Base-by-base conservation (phyloP, 2,113 vertebrate species). In the Festucalex cinctus region DNA sequence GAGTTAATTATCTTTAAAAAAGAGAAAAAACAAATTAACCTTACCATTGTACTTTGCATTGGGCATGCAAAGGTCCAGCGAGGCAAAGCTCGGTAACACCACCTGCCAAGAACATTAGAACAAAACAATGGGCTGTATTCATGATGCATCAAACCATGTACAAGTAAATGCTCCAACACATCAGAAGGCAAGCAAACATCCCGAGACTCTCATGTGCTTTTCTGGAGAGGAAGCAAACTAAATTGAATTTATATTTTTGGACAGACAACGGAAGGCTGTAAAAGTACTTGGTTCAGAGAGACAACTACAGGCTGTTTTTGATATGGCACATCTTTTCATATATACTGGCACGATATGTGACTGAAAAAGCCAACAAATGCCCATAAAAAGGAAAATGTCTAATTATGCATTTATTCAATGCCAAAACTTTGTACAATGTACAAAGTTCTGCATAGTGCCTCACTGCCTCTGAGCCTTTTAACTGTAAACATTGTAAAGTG, bases 21-120 rank as follows among this genome's bases (percentile, higher is more conserved):
- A 1, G 61, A 37, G 36, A 17, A 39, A 24, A 17, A 2, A 16
- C 36, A 1, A 54, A 39, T 9, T 20, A 9, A 67, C 0, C 80
- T 39, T 85, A 93, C 91, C 92, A 93, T 70, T 90, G 78, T 19
- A 91, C 91, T 83, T 88, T 91, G 83, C 92, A 93, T 63, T 92
- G 87, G 19, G 92, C 90, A 61, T 93, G 92, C 3, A 93, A 77
- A n/a, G 90, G 90, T 56, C 90, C 89, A 1, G 85, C 73, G 9
- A 24, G 35, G 20, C 82, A 77, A 1, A 81, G 53, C 3, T 49
- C 46, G 56, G 63, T 66, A 12, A 79, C 56, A 10, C 70, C 74
- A 6, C 70, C 28, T 10, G 60, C 46, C 24, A 91, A 36, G 20
- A 85, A 9, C 37, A 69, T 51, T 0, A 53, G 54, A 6, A 85